These are phyloP conservation scores for Oreochromis mossambicus DNA, from an alignment of 2,797 vertebrate species.

Conservation along the genomic window DNA sequence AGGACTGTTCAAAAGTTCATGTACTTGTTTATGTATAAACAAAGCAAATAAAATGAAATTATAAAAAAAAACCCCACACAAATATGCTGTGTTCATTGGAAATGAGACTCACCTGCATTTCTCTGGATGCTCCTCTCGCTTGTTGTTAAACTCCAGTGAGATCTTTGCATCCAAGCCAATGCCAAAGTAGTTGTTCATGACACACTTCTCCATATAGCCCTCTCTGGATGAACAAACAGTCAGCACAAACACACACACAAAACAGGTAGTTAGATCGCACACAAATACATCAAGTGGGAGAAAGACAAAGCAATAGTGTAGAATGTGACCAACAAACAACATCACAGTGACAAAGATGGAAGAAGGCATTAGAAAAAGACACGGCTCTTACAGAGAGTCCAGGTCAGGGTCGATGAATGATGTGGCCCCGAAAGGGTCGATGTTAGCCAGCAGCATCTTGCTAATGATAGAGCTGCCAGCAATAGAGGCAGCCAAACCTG, in stretches of 20 bases:
- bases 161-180: slow-evolving; percentile 98
- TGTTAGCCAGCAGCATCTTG: slow-evolving; percentile 98
- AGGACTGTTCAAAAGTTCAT: not conserved
- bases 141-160: slow-evolving; percentile 98
- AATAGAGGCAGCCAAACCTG: slow-evolving; percentile 95
- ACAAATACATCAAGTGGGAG: not conserved
- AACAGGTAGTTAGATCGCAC: not conserved
- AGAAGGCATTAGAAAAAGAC: not conserved
- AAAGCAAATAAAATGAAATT: not conserved
- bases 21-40: not conserved
- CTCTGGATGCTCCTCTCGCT: slow-evolving; percentile 95
- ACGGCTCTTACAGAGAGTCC: slow-evolving; percentile 88
- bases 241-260: not conserved
- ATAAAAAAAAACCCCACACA: fast-evolving
- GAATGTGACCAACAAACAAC: not conserved
- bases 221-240: slow-evolving; percentile 75
- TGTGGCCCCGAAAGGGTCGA: slow-evolving; percentile 94
- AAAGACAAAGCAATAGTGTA: not conserved
- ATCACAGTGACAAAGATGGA: not conserved
- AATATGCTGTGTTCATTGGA: not conserved
- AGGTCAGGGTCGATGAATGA: slow-evolving; percentile 97
- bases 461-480: slow-evolving; percentile 99
- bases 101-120: slow-evolving; percentile 88
- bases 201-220: slow-evolving; percentile 96
- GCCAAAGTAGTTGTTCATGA: slow-evolving; percentile 99